phyloP scores from a whole-genome alignment of 30 jellyfish, hydroid and myxozoan species.

The Chrysaora quinquecirrha region DNA sequence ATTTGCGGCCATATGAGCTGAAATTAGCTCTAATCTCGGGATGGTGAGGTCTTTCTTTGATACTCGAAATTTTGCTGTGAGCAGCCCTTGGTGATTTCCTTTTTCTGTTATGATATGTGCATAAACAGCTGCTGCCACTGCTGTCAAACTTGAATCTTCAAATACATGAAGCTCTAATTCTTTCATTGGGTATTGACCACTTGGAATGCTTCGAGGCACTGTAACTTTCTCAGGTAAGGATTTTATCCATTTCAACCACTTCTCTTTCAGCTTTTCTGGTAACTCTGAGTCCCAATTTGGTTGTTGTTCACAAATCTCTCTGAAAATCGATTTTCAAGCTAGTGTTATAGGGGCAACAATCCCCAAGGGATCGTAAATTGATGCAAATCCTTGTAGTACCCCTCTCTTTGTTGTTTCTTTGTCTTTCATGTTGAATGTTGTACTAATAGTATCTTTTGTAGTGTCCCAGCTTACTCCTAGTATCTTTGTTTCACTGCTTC shows the following conservation, averaged over 20 bases:
- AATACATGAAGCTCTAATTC: too few relatives aligned
- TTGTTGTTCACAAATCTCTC: too few relatives aligned
- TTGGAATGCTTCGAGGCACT: too few relatives aligned
- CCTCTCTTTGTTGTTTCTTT: constrained; percentile 56
- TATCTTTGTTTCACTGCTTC: constrained; percentile 34
- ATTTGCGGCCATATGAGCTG: constrained; percentile 64
- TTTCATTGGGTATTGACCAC: too few relatives aligned
- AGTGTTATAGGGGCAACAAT: constrained; percentile 16
- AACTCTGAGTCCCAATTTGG: too few relatives aligned
- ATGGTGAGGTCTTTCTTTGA: too few relatives aligned
- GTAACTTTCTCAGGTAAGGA: not conserved
- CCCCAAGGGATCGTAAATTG: constrained; percentile 55
- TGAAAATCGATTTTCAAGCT: constrained; percentile 11
- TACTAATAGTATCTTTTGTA: constrained; percentile 26
- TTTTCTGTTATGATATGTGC: constrained; percentile 21
- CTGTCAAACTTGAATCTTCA: constrained; percentile 62
- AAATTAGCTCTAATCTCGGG: constrained; percentile 53
- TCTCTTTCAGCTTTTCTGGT: too few relatives aligned
- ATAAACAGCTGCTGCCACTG: constrained; percentile 56
- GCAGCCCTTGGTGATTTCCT: constrained; percentile 31
- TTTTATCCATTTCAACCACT: constrained; percentile 31
- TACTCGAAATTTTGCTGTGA: constrained; percentile 44
- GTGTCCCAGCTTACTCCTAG: constrained; percentile 67
- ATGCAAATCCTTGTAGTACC: too few relatives aligned
- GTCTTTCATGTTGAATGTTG: not conserved